phyloP scores from a whole-genome alignment of 2,113 vertebrate species.

The Psilopsiagon aymara region DNA sequence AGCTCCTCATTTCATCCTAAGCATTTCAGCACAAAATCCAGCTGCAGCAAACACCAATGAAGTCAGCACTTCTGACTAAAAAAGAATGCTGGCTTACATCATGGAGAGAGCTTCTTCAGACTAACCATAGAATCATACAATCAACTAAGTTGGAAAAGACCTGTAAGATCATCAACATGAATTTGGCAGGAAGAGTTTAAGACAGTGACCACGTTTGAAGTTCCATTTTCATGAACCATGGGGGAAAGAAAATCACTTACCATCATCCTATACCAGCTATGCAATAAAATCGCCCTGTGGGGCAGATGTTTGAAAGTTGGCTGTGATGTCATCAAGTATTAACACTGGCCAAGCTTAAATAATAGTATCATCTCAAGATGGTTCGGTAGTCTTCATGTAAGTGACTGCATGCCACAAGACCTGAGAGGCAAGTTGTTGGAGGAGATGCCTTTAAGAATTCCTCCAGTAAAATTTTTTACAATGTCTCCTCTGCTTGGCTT shows the following conservation, averaged over 20 bases:
- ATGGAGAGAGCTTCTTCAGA: background rate
- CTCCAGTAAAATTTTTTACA: background rate
- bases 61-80: background rate
- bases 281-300: background rate
- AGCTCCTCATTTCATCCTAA: background rate
- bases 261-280: background rate
- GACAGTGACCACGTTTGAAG: background rate
- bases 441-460: background rate
- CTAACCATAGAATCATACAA: background rate
- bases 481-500: background rate
- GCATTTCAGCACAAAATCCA: background rate
- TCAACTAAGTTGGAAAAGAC: background rate
- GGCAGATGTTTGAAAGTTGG: background rate
- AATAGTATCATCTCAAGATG: background rate
- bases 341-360: background rate
- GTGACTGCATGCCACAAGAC: background rate
- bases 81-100: background rate
- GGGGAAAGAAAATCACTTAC: background rate
- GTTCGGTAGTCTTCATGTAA: background rate
- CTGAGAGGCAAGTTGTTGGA: background rate
- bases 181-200: background rate
- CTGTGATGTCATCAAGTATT: background rate
- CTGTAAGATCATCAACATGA: background rate
- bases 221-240: background rate
- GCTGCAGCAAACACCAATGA: background rate